A percentile compares a stretch with the other conserved stretches of the same genome.
Conservation (phyloP, 2,888 invertebrate genomes). For the Prionchulus punctatus region DNA sequence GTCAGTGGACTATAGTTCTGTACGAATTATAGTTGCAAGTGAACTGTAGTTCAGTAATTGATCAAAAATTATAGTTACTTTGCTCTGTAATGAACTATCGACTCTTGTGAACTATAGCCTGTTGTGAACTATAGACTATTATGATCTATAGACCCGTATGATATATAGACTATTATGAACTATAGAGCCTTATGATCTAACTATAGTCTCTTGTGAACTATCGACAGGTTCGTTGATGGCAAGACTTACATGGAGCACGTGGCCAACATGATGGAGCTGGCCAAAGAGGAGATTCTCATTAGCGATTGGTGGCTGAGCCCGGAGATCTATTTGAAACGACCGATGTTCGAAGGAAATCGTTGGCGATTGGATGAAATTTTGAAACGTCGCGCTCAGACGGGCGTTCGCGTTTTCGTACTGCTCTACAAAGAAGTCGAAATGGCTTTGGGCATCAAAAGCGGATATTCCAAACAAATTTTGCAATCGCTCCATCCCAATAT, state of each 20-base stretch:
- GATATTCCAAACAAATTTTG: slow-evolving; percentile 75
- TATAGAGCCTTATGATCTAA: slow-evolving; percentile 17
- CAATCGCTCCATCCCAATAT: slow-evolving; percentile 46
- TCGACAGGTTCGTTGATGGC: slow-evolving; percentile 25
- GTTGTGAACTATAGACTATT: no score
- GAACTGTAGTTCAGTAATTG: no score
- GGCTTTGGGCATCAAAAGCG: slow-evolving; percentile 86
- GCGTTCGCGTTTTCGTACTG: slow-evolving; percentile 74
- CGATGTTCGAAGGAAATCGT: slow-evolving; percentile 32
- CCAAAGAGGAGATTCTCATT: slow-evolving; percentile 87
- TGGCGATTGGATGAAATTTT: slow-evolving; percentile 37
- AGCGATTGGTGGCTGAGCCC: slow-evolving; percentile 78
- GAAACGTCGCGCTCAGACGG: slow-evolving; percentile 43
- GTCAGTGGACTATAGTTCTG: no score
- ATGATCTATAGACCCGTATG: no score
- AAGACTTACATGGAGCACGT: slow-evolving; percentile 24
- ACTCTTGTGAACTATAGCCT: slow-evolving; percentile 32
- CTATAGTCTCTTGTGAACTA: neutral
- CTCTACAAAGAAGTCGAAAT: slow-evolving; percentile 92
- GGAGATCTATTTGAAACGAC: slow-evolving; percentile 36
- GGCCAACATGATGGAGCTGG: slow-evolving; percentile 38
- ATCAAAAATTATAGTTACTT: no score
- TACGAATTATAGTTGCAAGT: no score
- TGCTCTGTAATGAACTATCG: no score
- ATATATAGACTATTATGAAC: no score